Base-by-base conservation (phyloP, 2,113 vertebrate species). In the Hirundichthys speculiger region DNA sequence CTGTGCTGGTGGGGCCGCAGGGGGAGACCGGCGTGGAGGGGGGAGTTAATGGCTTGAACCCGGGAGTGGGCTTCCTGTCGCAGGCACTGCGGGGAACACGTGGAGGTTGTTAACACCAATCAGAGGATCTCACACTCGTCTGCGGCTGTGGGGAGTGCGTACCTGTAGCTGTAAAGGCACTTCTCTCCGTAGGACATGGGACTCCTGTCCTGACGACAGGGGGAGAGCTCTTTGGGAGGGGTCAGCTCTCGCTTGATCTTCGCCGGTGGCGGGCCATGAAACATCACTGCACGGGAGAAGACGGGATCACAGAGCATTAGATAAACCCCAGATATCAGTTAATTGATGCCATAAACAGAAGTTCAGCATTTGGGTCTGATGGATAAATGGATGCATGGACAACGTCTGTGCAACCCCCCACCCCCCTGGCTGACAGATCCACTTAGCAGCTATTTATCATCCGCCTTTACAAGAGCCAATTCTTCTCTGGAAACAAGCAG, bases 161-260 rank as follows among this genome's bases (percentile, higher is more conserved):
- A 98, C 97, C 97, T 98, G 93, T 96, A 97, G 92, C 95, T 98
- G 94, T 97, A 98, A 95, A 98, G 96, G 97, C 96, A 98, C 96
- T 98, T 99, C 91, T 99, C 96, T 93, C 94, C 93, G 30, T 96
- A 98, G 88, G 89, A 92, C 82, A 94, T 92, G 24, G 95, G 93
- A 89, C 92, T 93, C 90, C 95, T 91, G 84, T 97, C 93, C 2
- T 94, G 96, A 86, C 93, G 94, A 77, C 97, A 98, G 83, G 96
- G 94, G 0, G 95, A 96, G 67, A 95, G 89, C 83, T 96, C 94
- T 0, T 94, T 94, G 80, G 95, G 94, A 14, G 95, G 94, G 84
- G 94, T 95, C 84, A 94, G 90, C 90, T 99, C 97, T 48, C 97
- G 92, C 84, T 99, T 99, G 92, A 99, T 96, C 92, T 99, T 99